phyloP scores from a whole-genome alignment of 2,797 vertebrate genomes.

The Chromis chromis region DNA sequence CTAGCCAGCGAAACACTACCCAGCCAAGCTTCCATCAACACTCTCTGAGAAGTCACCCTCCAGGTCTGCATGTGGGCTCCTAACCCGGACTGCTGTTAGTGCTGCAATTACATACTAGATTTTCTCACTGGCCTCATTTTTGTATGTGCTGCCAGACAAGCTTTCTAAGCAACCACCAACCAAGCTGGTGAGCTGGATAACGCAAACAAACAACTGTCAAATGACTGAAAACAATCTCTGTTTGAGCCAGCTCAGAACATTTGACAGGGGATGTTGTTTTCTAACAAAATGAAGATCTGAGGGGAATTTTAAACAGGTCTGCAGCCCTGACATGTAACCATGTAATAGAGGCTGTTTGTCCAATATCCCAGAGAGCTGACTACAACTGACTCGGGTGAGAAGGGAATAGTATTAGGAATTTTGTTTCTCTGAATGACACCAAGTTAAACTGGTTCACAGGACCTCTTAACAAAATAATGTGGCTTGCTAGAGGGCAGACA shows the following conservation, averaged over 20 bases:
- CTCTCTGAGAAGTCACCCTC: conserved; percentile 35
- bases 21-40: conserved; percentile 18
- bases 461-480: neutral
- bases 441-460: too few species aligned
- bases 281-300: neutral
- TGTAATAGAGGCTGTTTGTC: neutral
- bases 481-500: too few species aligned
- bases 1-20: neutral
- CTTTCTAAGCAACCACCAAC: conserved; percentile 35
- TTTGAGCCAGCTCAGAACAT: neutral
- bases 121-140: conserved; percentile 55
- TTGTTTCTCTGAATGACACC: neutral
- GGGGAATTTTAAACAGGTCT: neutral
- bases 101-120: conserved; percentile 67
- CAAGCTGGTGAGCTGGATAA: conserved; percentile 29
- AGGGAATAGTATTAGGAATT: neutral
- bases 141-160: conserved; percentile 33
- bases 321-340: neutral
- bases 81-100: conserved; percentile 36
- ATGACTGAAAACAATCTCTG: neutral
- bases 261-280: neutral
- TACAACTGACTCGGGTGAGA: neutral
- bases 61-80: conserved; percentile 53
- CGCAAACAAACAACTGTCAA: neutral
- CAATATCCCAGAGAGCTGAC: neutral